Percentiles rank a stretch among this genome's conserved stretches.
phyloP scores from a whole-genome alignment of 2,113 vertebrate species.

The Ceyx melanurus region DNA sequence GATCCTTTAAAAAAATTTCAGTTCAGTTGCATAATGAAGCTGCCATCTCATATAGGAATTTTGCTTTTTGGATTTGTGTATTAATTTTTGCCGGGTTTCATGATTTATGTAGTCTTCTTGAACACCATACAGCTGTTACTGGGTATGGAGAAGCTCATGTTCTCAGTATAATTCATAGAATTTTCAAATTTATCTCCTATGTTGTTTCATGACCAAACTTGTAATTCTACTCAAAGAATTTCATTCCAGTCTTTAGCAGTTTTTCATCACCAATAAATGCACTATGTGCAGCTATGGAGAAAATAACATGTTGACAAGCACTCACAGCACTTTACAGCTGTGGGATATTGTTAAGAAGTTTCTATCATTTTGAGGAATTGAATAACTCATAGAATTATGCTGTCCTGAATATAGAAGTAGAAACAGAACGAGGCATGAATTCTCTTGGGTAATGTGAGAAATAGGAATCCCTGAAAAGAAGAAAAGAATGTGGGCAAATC shows the following conservation, averaged over 20 bases:
- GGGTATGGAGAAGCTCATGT: background rate
- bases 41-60: background rate
- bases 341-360: background rate
- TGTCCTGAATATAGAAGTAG: background rate
- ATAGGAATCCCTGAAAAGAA: background rate
- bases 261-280: background rate
- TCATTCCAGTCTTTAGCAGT: background rate
- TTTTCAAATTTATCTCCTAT: background rate
- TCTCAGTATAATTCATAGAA: background rate
- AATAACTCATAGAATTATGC: background rate
- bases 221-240: background rate
- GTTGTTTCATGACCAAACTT: background rate
- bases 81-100: background rate
- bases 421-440: background rate
- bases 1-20: background rate
- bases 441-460: background rate
- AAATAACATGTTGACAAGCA: background rate
- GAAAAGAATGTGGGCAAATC: background rate
- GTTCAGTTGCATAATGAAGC: background rate
- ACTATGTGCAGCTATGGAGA: background rate
- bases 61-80: background rate
- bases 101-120: background rate
- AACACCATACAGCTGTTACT: background rate
- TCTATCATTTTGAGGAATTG: background rate
- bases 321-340: background rate